Percentiles rank a stretch among this genome's conserved stretches.
These are phyloP conservation scores for Agriotes lineatus DNA, from an alignment of 2,888 invertebrate species.

Conservation along the genomic window DNA sequence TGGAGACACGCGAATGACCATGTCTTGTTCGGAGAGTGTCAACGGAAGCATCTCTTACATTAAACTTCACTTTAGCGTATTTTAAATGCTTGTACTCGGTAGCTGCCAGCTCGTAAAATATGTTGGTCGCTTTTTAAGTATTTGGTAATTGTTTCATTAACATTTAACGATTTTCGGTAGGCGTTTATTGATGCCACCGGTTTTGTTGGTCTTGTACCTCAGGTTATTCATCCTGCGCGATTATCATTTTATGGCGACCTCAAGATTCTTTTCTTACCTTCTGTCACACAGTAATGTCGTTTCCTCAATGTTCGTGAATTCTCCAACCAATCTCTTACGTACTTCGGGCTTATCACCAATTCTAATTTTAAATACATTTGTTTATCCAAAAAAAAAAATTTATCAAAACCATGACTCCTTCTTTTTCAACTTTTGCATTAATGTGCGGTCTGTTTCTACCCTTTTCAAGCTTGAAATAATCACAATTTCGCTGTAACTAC, in stretches of 20 bases:
- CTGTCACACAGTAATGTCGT: too few relatives aligned
- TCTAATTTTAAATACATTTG: too few relatives aligned
- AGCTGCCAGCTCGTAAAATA: conserved; percentile 54
- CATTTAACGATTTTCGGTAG: conserved; percentile 59
- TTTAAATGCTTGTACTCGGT: conserved; percentile 57
- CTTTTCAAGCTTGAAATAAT: too few relatives aligned
- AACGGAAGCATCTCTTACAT: conserved; percentile 54
- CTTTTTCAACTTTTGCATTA: too few relatives aligned
- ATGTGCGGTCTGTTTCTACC: too few relatives aligned
- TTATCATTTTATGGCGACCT: conserved; percentile 29
- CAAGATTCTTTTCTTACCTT: too few relatives aligned
- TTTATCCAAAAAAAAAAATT: too few relatives aligned
- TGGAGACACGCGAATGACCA: conserved; percentile 55
- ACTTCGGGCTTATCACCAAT: too few relatives aligned
- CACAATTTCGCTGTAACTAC: too few relatives aligned
- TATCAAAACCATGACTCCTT: too few relatives aligned
- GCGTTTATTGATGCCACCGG: conserved; percentile 42
- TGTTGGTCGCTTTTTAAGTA: conserved; percentile 56
- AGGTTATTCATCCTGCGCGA: conserved; percentile 33
- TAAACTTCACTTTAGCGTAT: conserved; percentile 61
- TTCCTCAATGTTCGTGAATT: too few relatives aligned
- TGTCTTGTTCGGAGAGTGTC: conserved; percentile 49
- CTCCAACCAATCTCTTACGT: too few relatives aligned
- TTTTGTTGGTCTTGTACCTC: conserved; percentile 35
- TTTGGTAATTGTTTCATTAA: conserved; percentile 63